These are phyloP conservation scores for Caenorhabditis uteleia DNA, from an alignment of 2,888 invertebrate species.

Conservation along the genomic window DNA sequence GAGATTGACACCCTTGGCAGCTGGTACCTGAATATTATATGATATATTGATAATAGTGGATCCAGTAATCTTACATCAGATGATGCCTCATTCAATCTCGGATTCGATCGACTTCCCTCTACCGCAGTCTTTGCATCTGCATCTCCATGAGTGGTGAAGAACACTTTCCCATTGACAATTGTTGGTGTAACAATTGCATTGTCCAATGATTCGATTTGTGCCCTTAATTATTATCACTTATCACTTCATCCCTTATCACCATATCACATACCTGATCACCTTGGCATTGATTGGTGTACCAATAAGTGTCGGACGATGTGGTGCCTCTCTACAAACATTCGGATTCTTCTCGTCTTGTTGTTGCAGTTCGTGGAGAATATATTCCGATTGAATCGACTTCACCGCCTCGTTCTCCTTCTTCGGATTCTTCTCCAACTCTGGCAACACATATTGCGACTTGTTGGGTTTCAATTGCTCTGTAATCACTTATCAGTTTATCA, in stretches of 20 bases:
- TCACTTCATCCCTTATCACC: conserved; percentile 2
- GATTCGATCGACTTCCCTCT: conserved; percentile 19
- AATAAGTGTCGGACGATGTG: conserved; percentile 24
- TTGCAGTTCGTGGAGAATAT: conserved; percentile 27
- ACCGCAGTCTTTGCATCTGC: conserved; percentile 30
- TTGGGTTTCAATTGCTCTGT: conserved; percentile 19
- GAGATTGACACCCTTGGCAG: conserved; percentile 14
- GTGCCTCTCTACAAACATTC: conserved; percentile 15
- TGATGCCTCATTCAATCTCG: conserved; percentile 8
- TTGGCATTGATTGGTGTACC: conserved; percentile 30
- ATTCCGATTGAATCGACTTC: conserved; percentile 5
- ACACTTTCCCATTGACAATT: conserved; percentile 32
- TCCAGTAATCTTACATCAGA: too few relatives aligned
- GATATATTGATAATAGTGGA: too few relatives aligned
- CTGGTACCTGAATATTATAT: too few relatives aligned
- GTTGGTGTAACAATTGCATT: conserved; percentile 32
- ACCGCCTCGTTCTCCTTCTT: neutral
- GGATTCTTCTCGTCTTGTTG: conserved; percentile 20
- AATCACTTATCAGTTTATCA: neutral
- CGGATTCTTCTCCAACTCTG: conserved; percentile 20
- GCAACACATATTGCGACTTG: conserved; percentile 27
- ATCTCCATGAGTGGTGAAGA: conserved; percentile 32
- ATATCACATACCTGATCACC: too few relatives aligned
- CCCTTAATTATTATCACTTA: too few relatives aligned
- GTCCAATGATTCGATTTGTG: conserved; percentile 28